Evolutionary conservation across 35 echinoderm and acorn worm species (phyloP), one percentile per base, ranked within the genome.

Genomic region (Ophioderma brevispina): DNA sequence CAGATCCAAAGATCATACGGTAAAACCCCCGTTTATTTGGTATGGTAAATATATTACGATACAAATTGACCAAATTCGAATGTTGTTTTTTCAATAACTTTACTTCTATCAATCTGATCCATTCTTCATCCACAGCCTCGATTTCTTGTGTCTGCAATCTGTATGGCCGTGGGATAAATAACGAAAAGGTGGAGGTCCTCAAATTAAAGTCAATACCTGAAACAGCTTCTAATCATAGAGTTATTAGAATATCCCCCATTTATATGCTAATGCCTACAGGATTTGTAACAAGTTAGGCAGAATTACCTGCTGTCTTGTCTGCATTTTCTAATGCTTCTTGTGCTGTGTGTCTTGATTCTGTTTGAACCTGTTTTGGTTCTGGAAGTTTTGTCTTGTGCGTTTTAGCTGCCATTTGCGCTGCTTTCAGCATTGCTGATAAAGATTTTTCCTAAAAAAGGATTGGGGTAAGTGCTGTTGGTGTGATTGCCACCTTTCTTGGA

Each of bases 1-100:
- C n/a, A 97, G 43, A 79, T 94, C 88, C 14, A 97, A n/a, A 85
- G n/a, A 97, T 94, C 76, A 97, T 81, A 70, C 95, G 41, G 31
- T 52, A 87, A 23, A 79, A 40, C 19, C 91, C 88, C 82, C 87
- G 79, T 64, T 94, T 93, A 55, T 94, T 94, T n/a, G 42, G 39
- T 32, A 87, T 37, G 35, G 88, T 93, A 70, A 70, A 70, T 70
- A 70, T 70, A 25, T 70, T 70, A 25, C 10, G n/a, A 3, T 15
- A 3, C 2, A 70, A 70, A 15, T 70, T 8, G 2, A 2, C 59
- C 2, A 13, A 25, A 15, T 70, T 25, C 10, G n/a, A 70, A 13
- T 6, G 5, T 25, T 8, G 10, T 25, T 70, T 70, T 70, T 13
- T 25, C 4, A 70, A 15, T 6, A 70, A 8, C 10, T 70, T 70